Base-by-base conservation (phyloP, 2,113 vertebrate genomes). In the Tursiops truncatus region DNA sequence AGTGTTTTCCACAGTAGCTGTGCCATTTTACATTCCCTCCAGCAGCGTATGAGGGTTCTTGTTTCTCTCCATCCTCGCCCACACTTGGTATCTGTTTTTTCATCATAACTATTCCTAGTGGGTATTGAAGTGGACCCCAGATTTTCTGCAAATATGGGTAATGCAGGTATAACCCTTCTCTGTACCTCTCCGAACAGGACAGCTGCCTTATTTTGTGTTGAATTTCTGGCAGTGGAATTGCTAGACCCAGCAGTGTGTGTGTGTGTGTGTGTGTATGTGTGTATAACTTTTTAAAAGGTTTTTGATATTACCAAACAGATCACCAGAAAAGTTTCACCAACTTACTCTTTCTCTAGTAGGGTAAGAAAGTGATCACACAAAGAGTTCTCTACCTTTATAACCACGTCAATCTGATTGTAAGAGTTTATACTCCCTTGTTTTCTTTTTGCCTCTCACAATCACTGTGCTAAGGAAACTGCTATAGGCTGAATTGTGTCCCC, bases 11-110 rank as follows among this genome's bases (percentile, higher is more conserved):
- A 6, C 21, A 11, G 36, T 0, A 3, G 9, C 21, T n/a, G 47
- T 10, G 1, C 82, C 81, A 28, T 9, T 11, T 67, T 20, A 4
- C 25, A 5, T 23, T 33, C n/a, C 58, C 70, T 2, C 41, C 12
- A 15, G 41, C 33, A 1, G 44, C 5, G 20, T 3, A 12, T 21
- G 13, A 33, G 21, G 7, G 17, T 8, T 47, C 20, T 12, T 2
- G 1, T 56, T 15, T 33, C 58, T 41, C 60, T 9, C 13, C 20
- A 31, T 53, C 3, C 20, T n/a, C 2, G 3, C 33, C 44, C n/a
- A 65, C 58, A 0, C 2, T 5, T 63, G 62, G 4, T 25, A 21
- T 23, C 41, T 36, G 47, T 28, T 13, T 33, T 38, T 36, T 26
- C 8, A 15, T 4, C 2, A 47, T 7, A 38, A 56, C 7, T 33